Base-by-base conservation (phyloP, 2,888 invertebrate genomes). In the Listrodromus nycthemerus region DNA sequence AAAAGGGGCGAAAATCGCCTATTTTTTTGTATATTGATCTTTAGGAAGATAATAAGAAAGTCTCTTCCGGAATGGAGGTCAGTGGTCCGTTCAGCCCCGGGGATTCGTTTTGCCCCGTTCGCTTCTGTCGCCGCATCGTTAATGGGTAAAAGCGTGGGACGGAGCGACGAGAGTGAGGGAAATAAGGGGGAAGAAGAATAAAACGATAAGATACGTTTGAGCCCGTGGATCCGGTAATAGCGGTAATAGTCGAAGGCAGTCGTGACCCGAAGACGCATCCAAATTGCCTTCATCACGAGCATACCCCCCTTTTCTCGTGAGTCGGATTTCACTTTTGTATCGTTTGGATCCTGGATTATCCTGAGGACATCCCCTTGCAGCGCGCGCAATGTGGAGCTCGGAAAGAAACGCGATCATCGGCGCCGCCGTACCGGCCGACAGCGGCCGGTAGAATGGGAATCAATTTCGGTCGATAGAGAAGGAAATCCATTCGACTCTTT, bases 251-350 rank as follows among this genome's bases (percentile, higher is more conserved):
- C 88, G 86, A 77, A 73, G 41, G 77, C 89, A 86, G 86, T 91
- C 91, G 91, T 92, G 91, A 91, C 89, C 90, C 89, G 85, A 83
- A 87, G 88, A 90, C 91, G 90, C 90, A 89, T 90, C 89, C 88
- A 90, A 91, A 91, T 91, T 91, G 89, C 89, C 86, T 89, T 88
- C 88, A 87, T 89, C 87, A 80, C 83, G 82, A 77, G 83, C 37
- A 37, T 16, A 24, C 27, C 71, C 74, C 50, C 77, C 77, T 50
- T 50, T n/a, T 52, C 21, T 75, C 3, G 66, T 2, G 66, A 65
- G 63, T 58, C 19, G 48, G 81, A 52, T 84, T 90, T 87, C 86
- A 87, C 88, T 88, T 87, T 89, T 87, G 84, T 84, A 87, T 89
- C 87, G 85, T 79, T 81, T 65, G 50, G 69, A 79, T 83, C 24